These are phyloP conservation scores for Nematostella vectensis DNA, from an alignment of 92 coral and sea anemone species.

Conservation along the genomic window DNA sequence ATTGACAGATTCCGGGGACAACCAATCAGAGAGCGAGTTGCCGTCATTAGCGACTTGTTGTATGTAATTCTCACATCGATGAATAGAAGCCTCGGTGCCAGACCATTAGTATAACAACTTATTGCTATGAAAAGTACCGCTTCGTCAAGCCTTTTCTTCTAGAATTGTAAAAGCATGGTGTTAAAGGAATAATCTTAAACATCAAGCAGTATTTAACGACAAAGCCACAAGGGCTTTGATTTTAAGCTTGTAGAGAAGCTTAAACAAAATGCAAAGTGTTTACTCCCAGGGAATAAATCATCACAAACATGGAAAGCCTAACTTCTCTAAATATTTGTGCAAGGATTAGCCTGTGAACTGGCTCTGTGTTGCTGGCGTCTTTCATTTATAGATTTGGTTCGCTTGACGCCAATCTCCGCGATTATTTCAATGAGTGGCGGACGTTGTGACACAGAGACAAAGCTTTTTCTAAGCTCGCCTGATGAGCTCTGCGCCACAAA, in stretches of 20 bases:
- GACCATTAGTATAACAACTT: slow-evolving; percentile 76
- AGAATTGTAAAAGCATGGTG: slow-evolving; percentile 25
- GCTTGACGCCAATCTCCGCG: slow-evolving; percentile 69
- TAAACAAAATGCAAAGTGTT: slow-evolving; percentile 34
- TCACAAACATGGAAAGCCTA: slow-evolving; percentile 27
- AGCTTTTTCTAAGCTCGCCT: slow-evolving; percentile 28
- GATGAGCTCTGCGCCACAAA: slow-evolving; percentile 23
- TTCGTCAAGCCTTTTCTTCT: slow-evolving; percentile 67
- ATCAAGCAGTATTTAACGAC: neutral
- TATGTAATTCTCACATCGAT: slow-evolving; percentile 90
- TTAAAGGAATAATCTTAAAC: neutral
- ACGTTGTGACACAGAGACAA: slow-evolving; percentile 75
- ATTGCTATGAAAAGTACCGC: slow-evolving; percentile 82
- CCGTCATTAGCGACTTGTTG: slow-evolving; percentile 91
- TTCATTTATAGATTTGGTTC: slow-evolving; percentile 56
- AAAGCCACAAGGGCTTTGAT: slow-evolving; percentile 4
- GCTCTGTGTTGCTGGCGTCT: slow-evolving; percentile 68
- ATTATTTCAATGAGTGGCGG: slow-evolving; percentile 49
- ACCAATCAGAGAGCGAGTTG: slow-evolving; percentile 77
- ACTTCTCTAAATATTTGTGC: slow-evolving; percentile 80
- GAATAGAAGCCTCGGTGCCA: slow-evolving; percentile 72
- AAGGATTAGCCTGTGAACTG: slow-evolving; percentile 65
- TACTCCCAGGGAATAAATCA: slow-evolving; percentile 45
- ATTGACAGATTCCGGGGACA: slow-evolving; percentile 81
- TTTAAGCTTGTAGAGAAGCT: slow-evolving; percentile 20